Percentiles rank a stretch among this genome's conserved stretches.
Conservation (phyloP, 1,140 invertebrate species). For the Drosophila littoralis region DNA sequence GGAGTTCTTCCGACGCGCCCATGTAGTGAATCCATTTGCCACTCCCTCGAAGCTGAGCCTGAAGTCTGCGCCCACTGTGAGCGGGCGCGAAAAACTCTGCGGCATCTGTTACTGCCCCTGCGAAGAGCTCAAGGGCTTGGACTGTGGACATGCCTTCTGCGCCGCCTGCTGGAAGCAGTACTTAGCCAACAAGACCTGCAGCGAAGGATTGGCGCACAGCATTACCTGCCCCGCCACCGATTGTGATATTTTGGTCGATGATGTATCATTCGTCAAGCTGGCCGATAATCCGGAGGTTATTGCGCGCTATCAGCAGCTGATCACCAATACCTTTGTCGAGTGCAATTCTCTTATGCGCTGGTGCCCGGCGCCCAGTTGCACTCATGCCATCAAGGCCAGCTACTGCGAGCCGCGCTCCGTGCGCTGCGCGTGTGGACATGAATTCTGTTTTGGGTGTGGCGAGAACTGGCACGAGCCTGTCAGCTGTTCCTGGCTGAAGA, state of each 20-base stretch:
- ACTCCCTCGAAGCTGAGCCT: conserved; percentile 16
- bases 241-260: conserved; percentile 97
- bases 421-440: conserved; percentile 95
- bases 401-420: conserved; percentile 95
- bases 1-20: conserved; percentile 95
- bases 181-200: conserved; percentile 98
- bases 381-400: conserved; percentile 96
- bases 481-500: conserved; percentile 94
- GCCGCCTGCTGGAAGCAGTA: conserved; percentile 97
- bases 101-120: conserved; percentile 84
- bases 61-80: background rate
- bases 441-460: conserved; percentile 98
- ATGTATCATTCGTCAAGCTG: conserved; percentile 97
- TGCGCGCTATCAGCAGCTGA: conserved; percentile 98
- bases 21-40: conserved; percentile 94
- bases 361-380: conserved; percentile 99
- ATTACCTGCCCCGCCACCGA: conserved; percentile 97
- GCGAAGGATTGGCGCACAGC: conserved; percentile 97
- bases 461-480: conserved; percentile 99
- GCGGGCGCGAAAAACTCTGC: conserved; percentile 86
- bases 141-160: conserved; percentile 98
- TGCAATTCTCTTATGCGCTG: conserved; percentile 97
- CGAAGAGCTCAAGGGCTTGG: conserved; percentile 96
- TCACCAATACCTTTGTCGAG: conserved; percentile 99
- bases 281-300: conserved; percentile 96